Evolutionary conservation across 1,140 invertebrate species (phyloP), one percentile per base, ranked within the genome.

Genomic region (Melipona quadrifasciata): DNA sequence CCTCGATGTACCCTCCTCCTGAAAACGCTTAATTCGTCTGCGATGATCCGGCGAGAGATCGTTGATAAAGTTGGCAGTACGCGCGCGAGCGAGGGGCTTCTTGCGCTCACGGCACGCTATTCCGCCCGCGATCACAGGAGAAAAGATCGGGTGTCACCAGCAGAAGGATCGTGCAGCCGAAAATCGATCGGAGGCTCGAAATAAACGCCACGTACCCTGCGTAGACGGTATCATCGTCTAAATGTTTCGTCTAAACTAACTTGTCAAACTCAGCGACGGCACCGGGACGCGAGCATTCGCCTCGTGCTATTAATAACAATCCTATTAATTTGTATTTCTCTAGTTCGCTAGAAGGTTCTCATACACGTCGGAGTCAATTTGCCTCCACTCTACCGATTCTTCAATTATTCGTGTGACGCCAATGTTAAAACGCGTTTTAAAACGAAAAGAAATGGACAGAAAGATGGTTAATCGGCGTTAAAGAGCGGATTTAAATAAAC

Each of bases 291-390:
- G 27, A 53, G 68, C 21, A 34, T 53, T 86, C 51, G 34, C 55
- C n/a, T 24, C 5, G 68, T 31, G 24, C 53, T 21, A 87, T 74
- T 87, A 84, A 85, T 80, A 78, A 88, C 73, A 87, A 88, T 80
- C 58, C 53, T 72, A 82, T 86, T 82, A 87, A 31, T 55, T 53
- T n/a, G 61, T 76, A 58, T 71, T 67, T 74, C 67, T 68, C 57
- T 31, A 31, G 39, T 39, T 39, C 39, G 39, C 39, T 39, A 39
- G n/a, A 39, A 39, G 39, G 39, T 6, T 5, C 39, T 39, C 8
- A 8, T 47, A 47, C n/a, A n/a, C n/a, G n/a, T n/a, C n/a, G 8
- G 8, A 4, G 39, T n/a, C n/a, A n/a, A n/a, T n/a, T n/a, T n/a
- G n/a, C n/a, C n/a, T n/a, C n/a, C n/a, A n/a, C n/a, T n/a, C n/a